Evolutionary conservation across 2,113 vertebrate species (phyloP), one percentile per base, ranked within the genome.

Genomic region (Mus musculus): DNA sequence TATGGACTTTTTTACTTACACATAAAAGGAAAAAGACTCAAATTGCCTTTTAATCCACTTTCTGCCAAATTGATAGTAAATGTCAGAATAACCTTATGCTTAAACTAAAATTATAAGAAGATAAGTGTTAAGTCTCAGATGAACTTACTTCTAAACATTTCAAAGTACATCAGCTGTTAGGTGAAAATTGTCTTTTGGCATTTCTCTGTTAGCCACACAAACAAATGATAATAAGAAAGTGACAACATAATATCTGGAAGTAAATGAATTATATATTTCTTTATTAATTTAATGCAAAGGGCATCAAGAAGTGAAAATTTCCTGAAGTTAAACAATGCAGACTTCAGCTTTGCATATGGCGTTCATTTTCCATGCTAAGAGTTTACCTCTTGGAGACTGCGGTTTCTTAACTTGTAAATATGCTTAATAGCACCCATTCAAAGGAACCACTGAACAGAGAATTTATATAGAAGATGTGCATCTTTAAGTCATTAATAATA

Each of bases 81-180:
- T 96, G 63, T 97, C 95, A 96, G 75, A 49, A 96, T 95, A 93
- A 96, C 95, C 93, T 95, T 96, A 72, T 92, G 95, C 17, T 75
- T 97, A 56, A 65, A 85, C 92, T 65, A 96, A 98, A 98, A 95
- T 65, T 71, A 89, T 76, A 80, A 11, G 52, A 1, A 3, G 71
- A 92, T 36, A 39, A 82, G 3, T 86, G 59, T 42, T 92, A 95
- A 77, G 0, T 93, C 96, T 95, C 52, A 85, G 13, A 95, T 84
- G 26, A 91, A 91, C 84, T 98, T 4, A 59, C 0, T 95, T 97
- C 85, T 94, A 95, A 95, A 88, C 9, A 72, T 33, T 85, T 94
- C 49, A 10, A 28, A 36, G 2, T 59, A 3, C 3, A 91, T 49
- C 17, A 78, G 13, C 3, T 19, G 1, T 2, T 88, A 0, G 0